Evolutionary conservation across 2,888 invertebrate genomes (phyloP).

Genomic region (Drosophila dives): DNA sequence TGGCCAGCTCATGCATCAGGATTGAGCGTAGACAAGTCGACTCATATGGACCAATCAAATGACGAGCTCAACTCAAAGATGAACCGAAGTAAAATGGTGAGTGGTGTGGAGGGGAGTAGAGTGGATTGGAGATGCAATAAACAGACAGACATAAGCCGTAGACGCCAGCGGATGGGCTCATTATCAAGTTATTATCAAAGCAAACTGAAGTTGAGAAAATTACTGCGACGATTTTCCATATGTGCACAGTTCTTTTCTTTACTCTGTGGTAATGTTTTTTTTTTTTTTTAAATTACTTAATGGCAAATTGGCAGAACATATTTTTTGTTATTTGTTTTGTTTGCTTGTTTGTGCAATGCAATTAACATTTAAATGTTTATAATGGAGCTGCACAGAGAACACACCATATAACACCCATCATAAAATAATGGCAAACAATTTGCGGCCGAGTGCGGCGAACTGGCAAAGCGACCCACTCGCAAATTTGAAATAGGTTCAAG

Average conservation of each 20-base stretch:
- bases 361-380: constrained; percentile 69
- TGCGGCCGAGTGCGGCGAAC: constrained; percentile 27
- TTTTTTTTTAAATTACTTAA: constrained; percentile 51
- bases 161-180: constrained; percentile 66
- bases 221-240: constrained; percentile 51
- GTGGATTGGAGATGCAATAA: neutral
- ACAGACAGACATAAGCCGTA: constrained; percentile 21
- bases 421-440: constrained; percentile 69
- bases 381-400: constrained; percentile 59
- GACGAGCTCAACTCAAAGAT: constrained; percentile 13
- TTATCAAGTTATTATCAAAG: constrained; percentile 72
- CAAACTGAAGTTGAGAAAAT: constrained; percentile 45
- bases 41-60: constrained; percentile 23
- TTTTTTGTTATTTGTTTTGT: constrained; percentile 33
- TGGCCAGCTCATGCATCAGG: constrained; percentile 59
- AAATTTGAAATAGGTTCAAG: constrained; percentile 69
- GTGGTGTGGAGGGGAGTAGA: neutral
- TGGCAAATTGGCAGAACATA: constrained; percentile 63
- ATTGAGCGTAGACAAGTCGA: constrained; percentile 22
- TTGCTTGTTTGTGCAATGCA: constrained; percentile 46
- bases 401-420: constrained; percentile 50
- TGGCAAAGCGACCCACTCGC: constrained; percentile 59
- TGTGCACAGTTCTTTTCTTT: constrained; percentile 18
- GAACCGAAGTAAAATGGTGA: neutral
- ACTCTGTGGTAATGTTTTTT: constrained; percentile 29